Percentiles rank a stretch among this genome's conserved stretches.
phyloP scores from a whole-genome alignment of 2,797 vertebrate species.

The Sebastes oblongus region DNA sequence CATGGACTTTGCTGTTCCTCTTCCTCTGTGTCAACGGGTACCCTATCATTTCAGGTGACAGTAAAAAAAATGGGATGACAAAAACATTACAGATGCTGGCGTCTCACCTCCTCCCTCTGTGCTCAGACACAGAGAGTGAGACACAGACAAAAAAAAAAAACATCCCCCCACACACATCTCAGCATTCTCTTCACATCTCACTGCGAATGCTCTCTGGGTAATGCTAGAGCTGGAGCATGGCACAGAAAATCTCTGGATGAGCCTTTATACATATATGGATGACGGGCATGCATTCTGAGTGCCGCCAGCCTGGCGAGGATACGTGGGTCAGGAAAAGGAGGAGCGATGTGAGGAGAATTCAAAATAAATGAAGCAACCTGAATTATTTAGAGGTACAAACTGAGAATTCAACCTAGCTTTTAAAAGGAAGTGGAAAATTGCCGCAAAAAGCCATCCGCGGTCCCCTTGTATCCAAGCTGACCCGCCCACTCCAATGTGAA shows the following conservation, averaged over 20 bases:
- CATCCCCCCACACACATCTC: slow-evolving; percentile 33
- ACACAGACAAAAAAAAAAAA: slow-evolving; percentile 10
- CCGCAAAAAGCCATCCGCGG: slow-evolving; percentile 57
- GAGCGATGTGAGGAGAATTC: slow-evolving; percentile 71
- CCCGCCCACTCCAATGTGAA: slow-evolving; percentile 31
- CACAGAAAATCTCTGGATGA: slow-evolving; percentile 67
- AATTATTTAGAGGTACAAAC: slow-evolving; percentile 85
- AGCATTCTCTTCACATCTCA: slow-evolving; percentile 73
- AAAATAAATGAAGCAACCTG: slow-evolving; percentile 79
- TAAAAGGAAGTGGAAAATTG: slow-evolving; percentile 65
- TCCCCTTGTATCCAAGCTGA: slow-evolving; percentile 27
- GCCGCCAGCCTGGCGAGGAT: slow-evolving; percentile 50
- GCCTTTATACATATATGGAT: slow-evolving; percentile 79
- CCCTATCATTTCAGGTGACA: slow-evolving; percentile 57
- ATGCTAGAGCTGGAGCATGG: slow-evolving; percentile 54
- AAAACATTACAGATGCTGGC: slow-evolving; percentile 43
- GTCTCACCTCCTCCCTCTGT: slow-evolving; percentile 19
- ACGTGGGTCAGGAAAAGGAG: slow-evolving; percentile 56
- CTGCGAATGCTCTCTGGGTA: slow-evolving; percentile 60
- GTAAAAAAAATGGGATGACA: slow-evolving; percentile 30
- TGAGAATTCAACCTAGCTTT: slow-evolving; percentile 80
- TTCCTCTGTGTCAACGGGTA: slow-evolving; percentile 15
- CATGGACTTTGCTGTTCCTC: background rate
- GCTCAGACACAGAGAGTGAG: slow-evolving; percentile 41
- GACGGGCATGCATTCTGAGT: slow-evolving; percentile 71